Base-by-base conservation (phyloP, 2,888 invertebrate species). In the Ophion costatus region DNA sequence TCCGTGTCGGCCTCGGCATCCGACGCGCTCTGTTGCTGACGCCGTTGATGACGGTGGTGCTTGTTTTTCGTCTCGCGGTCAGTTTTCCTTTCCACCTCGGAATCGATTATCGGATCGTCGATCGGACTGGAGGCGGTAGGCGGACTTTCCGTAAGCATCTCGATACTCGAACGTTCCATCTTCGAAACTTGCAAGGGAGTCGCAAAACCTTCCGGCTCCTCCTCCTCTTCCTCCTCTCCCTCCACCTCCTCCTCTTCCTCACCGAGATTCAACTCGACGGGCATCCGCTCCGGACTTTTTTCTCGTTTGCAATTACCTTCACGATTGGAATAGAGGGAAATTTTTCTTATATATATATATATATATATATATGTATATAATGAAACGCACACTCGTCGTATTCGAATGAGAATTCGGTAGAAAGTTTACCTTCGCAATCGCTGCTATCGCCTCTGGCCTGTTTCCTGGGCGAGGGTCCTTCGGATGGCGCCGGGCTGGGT, bases 381-480 rank as follows among this genome's bases (percentile, higher is more conserved):
- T 29, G 29, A 29, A 29, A 29, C 14, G 45, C 14, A 14, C 9
- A 11, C 11, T 42, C 42, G 9, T 38, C 51, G 51, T 5, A 17
- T 51, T 17, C 5, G 51, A 17, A 51, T 51, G 2, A 14, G n/a
- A 69, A 24, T 14, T 22, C 2, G 29, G 11, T 11, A 45, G 7
- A 69, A 57, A 78, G 45, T n/a, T 45, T 87, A 92, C 92, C 91
- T 88, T 93, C 93, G 24, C 92, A 91, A 83, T 93, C 92, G 79
- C 93, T 92, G 71, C 92, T 92, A 67, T 90, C 89, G 82, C 93
- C 92, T 91, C 95, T 94, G 81, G 95, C 95, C 90, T 95, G 95
- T 92, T 96, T 96, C 63, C 96, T 94, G 1, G 96, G 96, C 14
- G 96, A 95, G 0, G 96, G 96, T 1, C 96, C 96, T 69, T 93